Conservation (phyloP, 1,140 invertebrate genomes). For the Coelopa frigida region DNA sequence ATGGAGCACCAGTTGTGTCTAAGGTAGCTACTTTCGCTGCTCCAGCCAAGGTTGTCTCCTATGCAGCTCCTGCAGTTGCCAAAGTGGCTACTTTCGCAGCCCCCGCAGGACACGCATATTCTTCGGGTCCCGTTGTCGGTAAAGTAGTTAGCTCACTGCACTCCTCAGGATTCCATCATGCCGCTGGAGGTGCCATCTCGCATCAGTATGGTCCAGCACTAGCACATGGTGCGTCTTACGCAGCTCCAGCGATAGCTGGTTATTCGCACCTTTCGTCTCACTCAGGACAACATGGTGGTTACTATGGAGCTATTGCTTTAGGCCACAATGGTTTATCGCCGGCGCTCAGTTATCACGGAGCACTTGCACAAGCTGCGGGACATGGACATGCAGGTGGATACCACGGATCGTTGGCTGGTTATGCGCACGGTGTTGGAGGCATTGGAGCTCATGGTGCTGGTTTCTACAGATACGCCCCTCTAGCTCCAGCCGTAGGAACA, state of each 20-base stretch:
- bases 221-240: constrained; percentile 14
- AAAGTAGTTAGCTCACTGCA: too few relatives aligned
- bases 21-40: neutral
- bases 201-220: constrained; percentile 18
- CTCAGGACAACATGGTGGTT: constrained; percentile 20
- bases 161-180: neutral
- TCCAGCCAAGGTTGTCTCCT: constrained; percentile 11
- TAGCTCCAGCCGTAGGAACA: constrained; percentile 20
- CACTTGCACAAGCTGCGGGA: constrained; percentile 17
- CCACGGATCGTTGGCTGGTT: constrained; percentile 19
- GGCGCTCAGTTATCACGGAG: constrained; percentile 28
- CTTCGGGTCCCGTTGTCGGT: constrained; percentile 9
- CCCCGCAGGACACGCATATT: too few relatives aligned
- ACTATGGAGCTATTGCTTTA: constrained; percentile 35
- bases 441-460: constrained; percentile 31
- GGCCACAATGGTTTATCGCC: constrained; percentile 28
- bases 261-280: too few relatives aligned
- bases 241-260: constrained; percentile 10
- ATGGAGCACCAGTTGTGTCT: neutral
- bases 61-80: constrained; percentile 22
- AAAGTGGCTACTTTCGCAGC: constrained; percentile 27
- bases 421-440: constrained; percentile 28
- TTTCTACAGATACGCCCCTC: constrained; percentile 38
- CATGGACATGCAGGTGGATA: constrained; percentile 1
- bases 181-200: constrained; percentile 7